A percentile compares a stretch with the other conserved stretches of the same genome.
Evolutionary conservation across 2,113 vertebrate genomes (phyloP).

Genomic region (Taurulus bubalis): DNA sequence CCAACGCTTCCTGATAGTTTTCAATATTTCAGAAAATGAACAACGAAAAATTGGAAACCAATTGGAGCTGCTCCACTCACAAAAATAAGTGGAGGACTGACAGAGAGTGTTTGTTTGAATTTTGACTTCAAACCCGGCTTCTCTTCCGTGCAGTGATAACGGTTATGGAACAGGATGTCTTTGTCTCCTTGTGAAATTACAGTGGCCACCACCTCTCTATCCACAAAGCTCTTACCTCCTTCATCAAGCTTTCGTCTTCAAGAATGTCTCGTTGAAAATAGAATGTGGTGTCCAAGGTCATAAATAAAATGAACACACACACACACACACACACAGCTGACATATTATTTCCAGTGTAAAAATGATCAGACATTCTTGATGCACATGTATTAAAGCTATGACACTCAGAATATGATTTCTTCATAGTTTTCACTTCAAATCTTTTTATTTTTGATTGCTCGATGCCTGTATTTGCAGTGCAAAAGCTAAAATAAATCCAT

Average conservation of each 20-base stretch:
- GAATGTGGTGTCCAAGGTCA: background rate
- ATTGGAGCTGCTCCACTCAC: slow-evolving; percentile 20
- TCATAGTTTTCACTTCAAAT: background rate
- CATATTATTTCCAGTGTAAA: background rate
- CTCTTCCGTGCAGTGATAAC: slow-evolving; percentile 31
- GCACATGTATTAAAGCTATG: background rate
- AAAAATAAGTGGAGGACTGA: slow-evolving; percentile 5
- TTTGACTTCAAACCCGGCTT: slow-evolving; percentile 31
- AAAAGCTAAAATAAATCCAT: background rate
- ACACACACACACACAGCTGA: background rate
- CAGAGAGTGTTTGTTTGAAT: slow-evolving; percentile 31
- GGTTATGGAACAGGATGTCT: slow-evolving; percentile 39
- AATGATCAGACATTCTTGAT: background rate
- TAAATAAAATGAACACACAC: background rate
- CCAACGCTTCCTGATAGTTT: background rate
- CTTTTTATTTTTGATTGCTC: background rate
- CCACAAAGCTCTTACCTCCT: slow-evolving; percentile 4
- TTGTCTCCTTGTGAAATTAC: slow-evolving; percentile 35
- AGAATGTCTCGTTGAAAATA: slow-evolving; percentile 2
- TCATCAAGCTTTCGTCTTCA: background rate
- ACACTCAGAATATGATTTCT: background rate
- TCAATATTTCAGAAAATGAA: slow-evolving; percentile 19
- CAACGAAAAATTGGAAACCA: slow-evolving; percentile 17
- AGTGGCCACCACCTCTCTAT: background rate
- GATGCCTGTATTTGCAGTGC: background rate